phyloP scores from a whole-genome alignment of 1,140 invertebrate genomes.

The Chrysoperla carnea region DNA sequence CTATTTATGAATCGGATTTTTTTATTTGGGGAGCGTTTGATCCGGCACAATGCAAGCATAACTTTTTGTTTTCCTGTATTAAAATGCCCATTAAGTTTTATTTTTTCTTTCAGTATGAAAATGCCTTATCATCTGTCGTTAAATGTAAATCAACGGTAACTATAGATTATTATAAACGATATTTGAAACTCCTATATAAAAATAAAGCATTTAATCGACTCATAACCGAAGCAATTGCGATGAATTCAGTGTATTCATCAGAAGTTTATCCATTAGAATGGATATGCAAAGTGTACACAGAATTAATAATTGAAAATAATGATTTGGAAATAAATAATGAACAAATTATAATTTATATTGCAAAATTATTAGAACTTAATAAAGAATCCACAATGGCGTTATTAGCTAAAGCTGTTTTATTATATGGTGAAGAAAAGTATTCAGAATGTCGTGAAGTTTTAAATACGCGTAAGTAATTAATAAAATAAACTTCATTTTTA shows the following conservation, averaged over 20 bases:
- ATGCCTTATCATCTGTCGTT: slow-evolving; percentile 6
- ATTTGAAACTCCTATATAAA: slow-evolving; percentile 34
- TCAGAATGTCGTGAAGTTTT: slow-evolving; percentile 32
- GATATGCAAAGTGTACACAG: slow-evolving; percentile 38
- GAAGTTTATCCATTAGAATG: slow-evolving; percentile 34
- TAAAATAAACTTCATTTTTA: neutral
- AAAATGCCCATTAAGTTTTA: too few species aligned
- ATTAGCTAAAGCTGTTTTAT: slow-evolving; percentile 37
- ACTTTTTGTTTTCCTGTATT: too few species aligned
- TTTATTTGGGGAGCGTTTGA: too few species aligned
- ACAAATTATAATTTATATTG: slow-evolving; percentile 27
- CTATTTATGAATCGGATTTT: too few species aligned
- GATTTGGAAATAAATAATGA: slow-evolving; percentile 18
- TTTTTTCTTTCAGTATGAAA: slow-evolving; percentile 8
- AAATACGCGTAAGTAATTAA: slow-evolving; percentile 12
- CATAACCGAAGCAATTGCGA: slow-evolving; percentile 26
- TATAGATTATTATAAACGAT: slow-evolving; percentile 29
- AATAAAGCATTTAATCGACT: slow-evolving; percentile 23
- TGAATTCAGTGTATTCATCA: slow-evolving; percentile 27
- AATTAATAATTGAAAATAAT: slow-evolving; percentile 22
- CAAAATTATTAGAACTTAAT: slow-evolving; percentile 27
- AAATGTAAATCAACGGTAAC: slow-evolving; percentile 5
- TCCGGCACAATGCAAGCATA: too few species aligned
- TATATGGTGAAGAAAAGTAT: slow-evolving; percentile 28
- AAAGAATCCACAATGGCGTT: slow-evolving; percentile 34